These are phyloP conservation scores for Holacanthus passer DNA, from an alignment of 2,113 vertebrate genomes.

Conservation along the genomic window DNA sequence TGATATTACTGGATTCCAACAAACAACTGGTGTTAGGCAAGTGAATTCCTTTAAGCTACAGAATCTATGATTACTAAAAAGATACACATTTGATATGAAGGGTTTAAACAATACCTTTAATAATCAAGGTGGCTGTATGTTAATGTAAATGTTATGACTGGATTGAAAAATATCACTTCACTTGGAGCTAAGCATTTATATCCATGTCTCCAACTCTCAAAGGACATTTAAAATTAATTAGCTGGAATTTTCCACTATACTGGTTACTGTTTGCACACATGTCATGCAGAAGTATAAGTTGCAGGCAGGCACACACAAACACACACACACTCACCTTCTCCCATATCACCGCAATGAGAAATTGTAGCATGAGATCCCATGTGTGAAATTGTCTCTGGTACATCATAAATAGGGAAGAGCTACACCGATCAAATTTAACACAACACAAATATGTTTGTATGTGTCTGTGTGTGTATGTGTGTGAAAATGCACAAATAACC, in stretches of 20 bases:
- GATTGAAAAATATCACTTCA: neutral
- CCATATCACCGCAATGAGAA: constrained; percentile 27
- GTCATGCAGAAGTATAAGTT: neutral
- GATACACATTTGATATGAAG: neutral
- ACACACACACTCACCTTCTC: neutral
- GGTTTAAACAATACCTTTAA: neutral
- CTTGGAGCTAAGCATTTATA: neutral
- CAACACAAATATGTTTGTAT: constrained; percentile 33
- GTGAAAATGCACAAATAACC: neutral
- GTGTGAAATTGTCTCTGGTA: constrained; percentile 78
- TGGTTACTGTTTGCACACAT: neutral
- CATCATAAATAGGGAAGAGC: constrained; percentile 56
- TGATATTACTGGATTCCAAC: constrained; percentile 66
- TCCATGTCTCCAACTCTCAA: neutral
- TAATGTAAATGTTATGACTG: neutral
- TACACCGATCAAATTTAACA: constrained; percentile 60
- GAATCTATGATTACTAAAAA: neutral
- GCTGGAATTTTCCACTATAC: neutral
- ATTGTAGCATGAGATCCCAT: constrained; percentile 66
- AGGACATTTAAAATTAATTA: constrained; percentile 12
- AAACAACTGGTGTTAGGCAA: constrained; percentile 39
- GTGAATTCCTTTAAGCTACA: constrained; percentile 8
- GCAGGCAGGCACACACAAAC: constrained; percentile 8
- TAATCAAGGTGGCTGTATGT: neutral
- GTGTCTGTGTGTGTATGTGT: neutral